phyloP scores from a whole-genome alignment of 2,113 vertebrate species.

The Leptodactylus fuscus region DNA sequence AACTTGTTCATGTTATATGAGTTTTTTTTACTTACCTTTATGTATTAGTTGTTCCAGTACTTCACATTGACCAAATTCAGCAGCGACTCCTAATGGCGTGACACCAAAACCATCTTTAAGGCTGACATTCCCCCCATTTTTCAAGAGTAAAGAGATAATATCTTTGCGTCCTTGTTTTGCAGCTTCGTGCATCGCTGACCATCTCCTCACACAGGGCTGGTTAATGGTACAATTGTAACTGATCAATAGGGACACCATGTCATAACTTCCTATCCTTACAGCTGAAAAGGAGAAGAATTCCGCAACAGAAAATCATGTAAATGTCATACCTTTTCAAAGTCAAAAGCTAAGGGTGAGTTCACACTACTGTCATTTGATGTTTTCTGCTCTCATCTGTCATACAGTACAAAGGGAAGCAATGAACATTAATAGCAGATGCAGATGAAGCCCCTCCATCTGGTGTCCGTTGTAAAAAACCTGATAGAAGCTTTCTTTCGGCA shows the following conservation, averaged over 20 bases:
- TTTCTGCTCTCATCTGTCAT: no score
- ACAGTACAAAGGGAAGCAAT: no score
- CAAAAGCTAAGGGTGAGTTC: no score
- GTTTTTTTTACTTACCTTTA: constrained; percentile 73
- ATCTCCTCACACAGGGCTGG: constrained; percentile 79
- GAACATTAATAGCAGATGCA: no score
- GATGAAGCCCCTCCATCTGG: no score
- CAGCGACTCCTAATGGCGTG: constrained; percentile 80
- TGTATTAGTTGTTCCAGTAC: constrained; percentile 83
- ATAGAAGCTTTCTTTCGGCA: no score
- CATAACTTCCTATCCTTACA: constrained; percentile 75
- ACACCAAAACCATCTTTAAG: constrained; percentile 78
- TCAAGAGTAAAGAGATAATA: constrained; percentile 79
- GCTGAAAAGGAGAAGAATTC: constrained; percentile 72
- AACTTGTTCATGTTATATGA: no score
- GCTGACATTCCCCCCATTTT: constrained; percentile 75
- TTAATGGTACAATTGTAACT: constrained; percentile 77
- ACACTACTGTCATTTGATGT: no score
- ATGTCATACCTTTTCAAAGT: no score
- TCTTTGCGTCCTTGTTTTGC: constrained; percentile 82
- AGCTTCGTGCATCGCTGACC: constrained; percentile 86
- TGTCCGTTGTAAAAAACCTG: no score
- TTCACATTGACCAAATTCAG: constrained; percentile 80
- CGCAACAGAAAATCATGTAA: no score
- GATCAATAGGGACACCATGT: constrained; percentile 79